phyloP scores from a whole-genome alignment of 2,888 invertebrate genomes.

The Cerceris rybyensis region DNA sequence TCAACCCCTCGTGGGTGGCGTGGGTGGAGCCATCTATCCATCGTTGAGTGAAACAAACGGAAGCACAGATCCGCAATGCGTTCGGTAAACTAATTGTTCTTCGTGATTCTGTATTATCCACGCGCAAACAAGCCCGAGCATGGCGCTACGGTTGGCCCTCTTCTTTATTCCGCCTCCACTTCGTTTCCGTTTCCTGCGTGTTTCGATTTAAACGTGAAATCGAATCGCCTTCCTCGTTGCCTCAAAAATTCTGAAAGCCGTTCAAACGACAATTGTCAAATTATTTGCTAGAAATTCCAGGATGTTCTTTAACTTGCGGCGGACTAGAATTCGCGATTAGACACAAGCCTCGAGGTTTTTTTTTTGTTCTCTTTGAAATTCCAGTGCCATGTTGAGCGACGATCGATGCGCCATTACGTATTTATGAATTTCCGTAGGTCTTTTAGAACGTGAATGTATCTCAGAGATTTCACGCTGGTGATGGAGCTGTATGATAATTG shows the following conservation, averaged over 20 bases:
- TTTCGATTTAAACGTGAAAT: not conserved
- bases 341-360: no score
- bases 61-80: slow-evolving; percentile 34
- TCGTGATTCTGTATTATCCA: slow-evolving; percentile 50
- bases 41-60: slow-evolving; percentile 37
- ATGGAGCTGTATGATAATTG: no score
- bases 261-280: not conserved
- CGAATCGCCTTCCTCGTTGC: not conserved
- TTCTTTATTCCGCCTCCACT: not conserved
- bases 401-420: no score
- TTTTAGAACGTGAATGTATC: no score
- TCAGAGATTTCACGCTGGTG: no score
- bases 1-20: slow-evolving; percentile 4
- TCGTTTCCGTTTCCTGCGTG: not conserved
- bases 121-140: not conserved
- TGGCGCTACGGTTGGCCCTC: not conserved
- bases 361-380: no score
- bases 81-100: slow-evolving; percentile 55
- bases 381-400: no score
- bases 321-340: no score
- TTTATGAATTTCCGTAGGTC: no score
- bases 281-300: not conserved
- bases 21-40: slow-evolving; percentile 66
- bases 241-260: not conserved
- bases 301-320: no score